These are phyloP conservation scores for Cynocephalus volans DNA, from an alignment of 2,113 vertebrate species.

Conservation along the genomic window DNA sequence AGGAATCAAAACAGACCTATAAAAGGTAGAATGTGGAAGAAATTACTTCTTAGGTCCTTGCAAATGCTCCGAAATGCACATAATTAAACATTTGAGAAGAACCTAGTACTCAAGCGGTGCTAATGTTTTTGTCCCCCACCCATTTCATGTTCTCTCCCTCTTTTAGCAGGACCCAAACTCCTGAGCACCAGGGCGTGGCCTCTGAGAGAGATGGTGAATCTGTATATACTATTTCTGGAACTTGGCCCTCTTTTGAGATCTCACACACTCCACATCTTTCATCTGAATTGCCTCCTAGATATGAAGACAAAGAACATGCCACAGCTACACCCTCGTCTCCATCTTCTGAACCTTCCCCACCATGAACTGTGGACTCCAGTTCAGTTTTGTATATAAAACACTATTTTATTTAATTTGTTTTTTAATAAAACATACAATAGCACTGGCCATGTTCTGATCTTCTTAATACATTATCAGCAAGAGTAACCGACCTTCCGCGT, in stretches of 20 bases:
- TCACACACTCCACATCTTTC: conserved; percentile 63
- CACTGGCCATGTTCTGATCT: neutral
- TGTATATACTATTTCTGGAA: conserved; percentile 87
- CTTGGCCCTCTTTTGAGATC: conserved; percentile 75
- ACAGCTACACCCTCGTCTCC: neutral
- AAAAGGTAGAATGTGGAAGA: neutral
- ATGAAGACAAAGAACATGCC: conserved; percentile 86
- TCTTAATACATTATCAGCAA: neutral
- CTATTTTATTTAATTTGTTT: conserved; percentile 84
- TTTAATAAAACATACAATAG: conserved; percentile 84
- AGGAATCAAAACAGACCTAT: neutral
- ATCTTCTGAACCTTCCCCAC: conserved; percentile 70
- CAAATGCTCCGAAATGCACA: neutral
- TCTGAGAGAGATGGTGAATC: conserved; percentile 77
- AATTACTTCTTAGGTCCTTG: neutral
- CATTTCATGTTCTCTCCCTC: neutral
- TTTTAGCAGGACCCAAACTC: conserved; percentile 82
- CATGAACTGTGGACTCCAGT: conserved; percentile 60
- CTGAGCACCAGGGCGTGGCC: conserved; percentile 63
- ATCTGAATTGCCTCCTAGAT: conserved; percentile 87
- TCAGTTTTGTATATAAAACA: conserved; percentile 76
- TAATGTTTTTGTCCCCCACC: too few relatives aligned
- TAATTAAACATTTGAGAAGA: neutral
- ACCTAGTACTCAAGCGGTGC: neutral
- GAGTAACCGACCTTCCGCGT: neutral